Evolutionary conservation across 2,888 invertebrate genomes (phyloP).

Genomic region (Boloria euphrosyne): DNA sequence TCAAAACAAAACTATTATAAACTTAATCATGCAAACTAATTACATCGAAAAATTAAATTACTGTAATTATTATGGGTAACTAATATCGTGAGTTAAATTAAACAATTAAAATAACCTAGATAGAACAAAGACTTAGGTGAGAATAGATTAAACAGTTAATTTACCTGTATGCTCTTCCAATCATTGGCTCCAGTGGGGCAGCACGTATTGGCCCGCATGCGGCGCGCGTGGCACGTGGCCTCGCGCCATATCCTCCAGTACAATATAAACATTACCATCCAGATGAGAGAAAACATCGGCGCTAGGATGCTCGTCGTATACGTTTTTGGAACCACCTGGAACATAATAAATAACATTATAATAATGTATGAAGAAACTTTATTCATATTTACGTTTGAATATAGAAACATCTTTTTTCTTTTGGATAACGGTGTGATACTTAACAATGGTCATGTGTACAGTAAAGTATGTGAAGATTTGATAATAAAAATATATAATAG

Average conservation of each 20-base stretch:
- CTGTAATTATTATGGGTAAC: too few species aligned
- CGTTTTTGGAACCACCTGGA: slow-evolving; percentile 76
- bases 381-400: too few species aligned
- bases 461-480: not conserved
- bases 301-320: slow-evolving; percentile 83
- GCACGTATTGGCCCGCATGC: slow-evolving; percentile 84
- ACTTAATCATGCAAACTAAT: not conserved
- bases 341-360: slow-evolving; percentile 27
- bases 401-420: too few species aligned
- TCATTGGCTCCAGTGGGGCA: slow-evolving; percentile 83
- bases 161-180: slow-evolving; percentile 90
- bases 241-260: slow-evolving; percentile 91
- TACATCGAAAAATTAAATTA: not conserved
- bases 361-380: not conserved
- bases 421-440: too few species aligned
- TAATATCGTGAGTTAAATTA: too few species aligned
- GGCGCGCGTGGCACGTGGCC: slow-evolving; percentile 87
- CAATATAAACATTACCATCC: slow-evolving; percentile 88
- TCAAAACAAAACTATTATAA: not conserved
- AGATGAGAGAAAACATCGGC: slow-evolving; percentile 87
- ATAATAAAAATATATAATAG: slow-evolving; percentile 4
- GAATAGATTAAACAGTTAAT: not conserved
- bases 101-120: too few species aligned
- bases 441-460: too few species aligned
- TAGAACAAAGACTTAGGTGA: too few species aligned